Conservation (phyloP, 2,113 vertebrate genomes). For the Syngnathus typhle region DNA sequence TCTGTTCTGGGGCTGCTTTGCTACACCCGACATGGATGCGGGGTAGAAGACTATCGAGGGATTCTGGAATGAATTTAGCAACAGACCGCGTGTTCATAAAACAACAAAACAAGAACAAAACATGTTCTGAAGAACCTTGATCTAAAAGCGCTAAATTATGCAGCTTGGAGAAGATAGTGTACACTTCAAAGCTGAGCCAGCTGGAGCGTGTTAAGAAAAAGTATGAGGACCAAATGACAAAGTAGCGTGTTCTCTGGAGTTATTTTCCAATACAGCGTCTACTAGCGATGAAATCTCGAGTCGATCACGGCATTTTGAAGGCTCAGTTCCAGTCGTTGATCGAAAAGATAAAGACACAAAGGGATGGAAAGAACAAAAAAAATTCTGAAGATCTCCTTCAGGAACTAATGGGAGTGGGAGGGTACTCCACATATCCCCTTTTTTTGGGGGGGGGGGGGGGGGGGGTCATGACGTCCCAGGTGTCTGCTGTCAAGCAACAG, state of each 20-base stretch:
- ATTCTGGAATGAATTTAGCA: no score
- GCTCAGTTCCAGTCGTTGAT: no score
- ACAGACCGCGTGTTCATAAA: no score
- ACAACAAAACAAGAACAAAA: not conserved
- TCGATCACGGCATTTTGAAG: not conserved
- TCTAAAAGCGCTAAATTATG: not conserved
- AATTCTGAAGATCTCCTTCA: no score
- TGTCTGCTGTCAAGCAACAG: slow-evolving; percentile 13
- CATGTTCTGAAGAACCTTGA: not conserved
- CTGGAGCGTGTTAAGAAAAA: not conserved
- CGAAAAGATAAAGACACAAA: not conserved
- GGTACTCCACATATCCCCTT: slow-evolving; percentile 1
- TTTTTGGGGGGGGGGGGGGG: not conserved
- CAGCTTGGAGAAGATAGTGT: not conserved
- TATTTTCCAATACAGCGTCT: no score
- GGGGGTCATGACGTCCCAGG: slow-evolving; percentile 11
- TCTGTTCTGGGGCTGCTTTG: not conserved
- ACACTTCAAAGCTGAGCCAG: not conserved
- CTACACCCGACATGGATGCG: not conserved
- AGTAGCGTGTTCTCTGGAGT: no score
- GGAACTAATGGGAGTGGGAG: no score
- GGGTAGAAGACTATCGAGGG: not conserved
- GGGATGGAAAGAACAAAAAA: not conserved
- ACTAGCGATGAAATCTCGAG: not conserved
- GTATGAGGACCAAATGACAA: no score